Conservation (phyloP, 1,140 invertebrate genomes). For the Probaryconus sp. region DNA sequence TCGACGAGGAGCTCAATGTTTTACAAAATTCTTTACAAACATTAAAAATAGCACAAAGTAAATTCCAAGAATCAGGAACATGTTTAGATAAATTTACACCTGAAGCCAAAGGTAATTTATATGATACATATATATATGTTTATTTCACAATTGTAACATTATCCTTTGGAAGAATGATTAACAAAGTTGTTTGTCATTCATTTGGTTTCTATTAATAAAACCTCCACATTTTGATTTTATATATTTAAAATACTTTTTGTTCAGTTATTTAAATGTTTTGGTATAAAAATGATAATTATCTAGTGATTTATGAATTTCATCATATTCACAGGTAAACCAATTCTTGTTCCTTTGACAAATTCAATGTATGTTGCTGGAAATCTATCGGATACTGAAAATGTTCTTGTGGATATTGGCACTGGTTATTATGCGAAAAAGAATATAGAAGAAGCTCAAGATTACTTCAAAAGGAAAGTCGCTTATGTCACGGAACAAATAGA, state of each 20-base stretch:
- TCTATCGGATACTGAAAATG: conserved; percentile 88
- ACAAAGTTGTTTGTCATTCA: too few species aligned
- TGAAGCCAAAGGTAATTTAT: conserved; percentile 81
- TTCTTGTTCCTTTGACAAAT: conserved; percentile 93
- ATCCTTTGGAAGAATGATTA: not conserved
- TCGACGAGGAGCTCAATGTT: conserved; percentile 91
- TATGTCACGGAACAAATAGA: conserved; percentile 97
- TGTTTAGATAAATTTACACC: conserved; percentile 89
- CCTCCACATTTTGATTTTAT: too few species aligned
- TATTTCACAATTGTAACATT: not conserved
- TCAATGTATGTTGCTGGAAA: conserved; percentile 97
- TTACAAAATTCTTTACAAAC: conserved; percentile 93
- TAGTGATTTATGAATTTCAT: too few species aligned
- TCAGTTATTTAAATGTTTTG: too few species aligned
- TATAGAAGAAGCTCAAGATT: conserved; percentile 89
- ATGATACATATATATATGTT: not conserved
- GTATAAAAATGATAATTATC: too few species aligned
- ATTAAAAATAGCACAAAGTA: conserved; percentile 92
- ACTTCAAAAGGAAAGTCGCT: conserved; percentile 93
- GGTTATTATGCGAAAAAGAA: conserved; percentile 96
- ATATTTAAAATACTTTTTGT: not conserved
- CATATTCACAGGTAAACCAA: conserved; percentile 81
- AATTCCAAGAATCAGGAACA: conserved; percentile 92
- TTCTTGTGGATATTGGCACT: conserved; percentile 95
- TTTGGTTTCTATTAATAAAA: too few species aligned